Evolutionary conservation across 2,797 vertebrate genomes (phyloP).

Genomic region (Pipistrellus nathusii): DNA sequence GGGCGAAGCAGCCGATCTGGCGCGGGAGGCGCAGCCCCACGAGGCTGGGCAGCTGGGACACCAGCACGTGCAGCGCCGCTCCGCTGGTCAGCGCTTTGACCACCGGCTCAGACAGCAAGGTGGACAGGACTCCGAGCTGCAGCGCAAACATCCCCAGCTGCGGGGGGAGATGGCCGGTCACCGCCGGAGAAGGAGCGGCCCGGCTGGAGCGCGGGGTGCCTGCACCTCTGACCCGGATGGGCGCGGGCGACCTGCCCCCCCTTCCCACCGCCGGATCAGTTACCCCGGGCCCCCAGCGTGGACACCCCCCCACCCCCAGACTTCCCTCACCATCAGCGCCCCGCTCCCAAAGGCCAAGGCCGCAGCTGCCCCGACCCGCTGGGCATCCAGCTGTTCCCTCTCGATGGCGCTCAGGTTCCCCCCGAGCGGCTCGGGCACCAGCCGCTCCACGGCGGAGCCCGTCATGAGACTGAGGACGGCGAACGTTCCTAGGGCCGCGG

Average conservation of each 20-base stretch:
- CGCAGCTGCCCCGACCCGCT: conserved; percentile 93
- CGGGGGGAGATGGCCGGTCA: background rate
- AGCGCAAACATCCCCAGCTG: conserved; percentile 95
- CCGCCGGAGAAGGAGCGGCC: background rate
- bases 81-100: conserved; percentile 96
- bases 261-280: background rate
- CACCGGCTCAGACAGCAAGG: conserved; percentile 95
- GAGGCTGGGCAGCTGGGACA: conserved; percentile 95
- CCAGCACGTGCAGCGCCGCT: conserved; percentile 94
- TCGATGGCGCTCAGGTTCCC: conserved; percentile 89
- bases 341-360: conserved; percentile 94
- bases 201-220: too few relatives aligned
- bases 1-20: conserved; percentile 92
- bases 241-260: background rate
- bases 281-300: background rate
- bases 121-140: conserved; percentile 95
- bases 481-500: conserved; percentile 91
- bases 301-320: too few relatives aligned
- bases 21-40: conserved; percentile 93
- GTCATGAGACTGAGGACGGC: conserved; percentile 96
- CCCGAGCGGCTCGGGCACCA: conserved; percentile 90
- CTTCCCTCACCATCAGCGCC: conserved; percentile 91
- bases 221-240: accelerated
- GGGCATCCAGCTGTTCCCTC: conserved; percentile 89
- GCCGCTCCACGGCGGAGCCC: conserved; percentile 93